Evolutionary conservation across 2,888 invertebrate genomes (phyloP).

Genomic region (Sesamia inferens): DNA sequence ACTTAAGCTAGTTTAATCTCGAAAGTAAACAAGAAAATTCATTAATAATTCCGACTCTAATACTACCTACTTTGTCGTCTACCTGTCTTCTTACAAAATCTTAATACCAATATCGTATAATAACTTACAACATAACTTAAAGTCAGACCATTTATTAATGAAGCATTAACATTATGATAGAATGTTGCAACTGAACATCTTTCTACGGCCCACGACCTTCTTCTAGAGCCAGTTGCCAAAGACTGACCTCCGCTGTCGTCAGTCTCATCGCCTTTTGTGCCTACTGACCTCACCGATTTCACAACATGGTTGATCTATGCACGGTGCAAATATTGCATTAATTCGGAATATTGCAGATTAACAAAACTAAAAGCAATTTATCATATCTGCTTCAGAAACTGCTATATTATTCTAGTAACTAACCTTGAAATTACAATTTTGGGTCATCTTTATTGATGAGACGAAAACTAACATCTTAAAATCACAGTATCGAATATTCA

Average conservation of each 20-base stretch:
- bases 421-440: slow-evolving; percentile 45
- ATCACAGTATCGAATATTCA: slow-evolving; percentile 43
- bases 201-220: slow-evolving; percentile 46
- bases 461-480: slow-evolving; percentile 34
- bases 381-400: slow-evolving; percentile 12
- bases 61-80: slow-evolving; percentile 35
- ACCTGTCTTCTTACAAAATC: slow-evolving; percentile 36
- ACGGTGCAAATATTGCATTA: slow-evolving; percentile 37
- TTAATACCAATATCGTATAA: slow-evolving; percentile 22
- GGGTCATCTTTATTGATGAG: slow-evolving; percentile 51
- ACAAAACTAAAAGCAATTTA: slow-evolving; percentile 15
- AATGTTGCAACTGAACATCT: slow-evolving; percentile 53
- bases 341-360: slow-evolving; percentile 31
- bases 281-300: slow-evolving; percentile 41
- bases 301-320: slow-evolving; percentile 45
- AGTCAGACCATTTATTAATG: slow-evolving; percentile 37
- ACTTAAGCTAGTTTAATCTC: slow-evolving; percentile 36
- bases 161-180: slow-evolving; percentile 43
- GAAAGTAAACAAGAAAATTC: slow-evolving; percentile 44
- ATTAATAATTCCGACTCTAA: slow-evolving; percentile 39
- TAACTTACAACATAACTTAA: slow-evolving; percentile 15
- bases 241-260: slow-evolving; percentile 45
- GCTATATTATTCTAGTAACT: slow-evolving; percentile 31
- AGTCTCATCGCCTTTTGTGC: slow-evolving; percentile 36
- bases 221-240: slow-evolving; percentile 37